These are phyloP conservation scores for Heterohyrax brucei DNA, from an alignment of 2,797 vertebrate species.

Conservation along the genomic window DNA sequence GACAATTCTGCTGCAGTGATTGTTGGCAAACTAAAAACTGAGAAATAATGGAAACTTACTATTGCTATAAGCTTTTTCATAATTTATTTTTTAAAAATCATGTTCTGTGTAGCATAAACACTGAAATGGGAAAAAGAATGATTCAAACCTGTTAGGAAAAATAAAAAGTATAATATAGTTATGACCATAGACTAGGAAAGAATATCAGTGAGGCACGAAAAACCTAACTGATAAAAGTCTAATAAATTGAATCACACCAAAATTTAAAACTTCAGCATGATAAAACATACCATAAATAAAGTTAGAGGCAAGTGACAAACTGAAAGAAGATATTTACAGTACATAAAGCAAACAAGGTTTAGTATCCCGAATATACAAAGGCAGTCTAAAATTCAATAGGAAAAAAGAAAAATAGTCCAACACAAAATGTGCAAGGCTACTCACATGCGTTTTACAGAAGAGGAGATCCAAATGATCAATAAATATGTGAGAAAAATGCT, in stretches of 20 bases:
- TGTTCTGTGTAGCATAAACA: constrained; percentile 42
- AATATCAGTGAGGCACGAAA: constrained; percentile 74
- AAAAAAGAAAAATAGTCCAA: constrained; percentile 39
- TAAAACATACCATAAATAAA: constrained; percentile 61
- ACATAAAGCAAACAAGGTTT: constrained; percentile 50
- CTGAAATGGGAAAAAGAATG: constrained; percentile 43
- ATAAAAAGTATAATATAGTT: constrained; percentile 70
- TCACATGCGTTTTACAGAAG: constrained; percentile 24
- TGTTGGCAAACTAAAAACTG: constrained; percentile 59
- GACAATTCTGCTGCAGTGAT: neutral
- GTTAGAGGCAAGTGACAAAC: constrained; percentile 55
- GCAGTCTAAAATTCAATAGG: constrained; percentile 17
- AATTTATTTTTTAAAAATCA: constrained; percentile 72
- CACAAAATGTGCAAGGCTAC: constrained; percentile 22
- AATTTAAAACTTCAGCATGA: constrained; percentile 64
- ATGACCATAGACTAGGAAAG: constrained; percentile 56
- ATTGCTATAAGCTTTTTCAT: constrained; percentile 52
- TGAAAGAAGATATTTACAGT: constrained; percentile 33
- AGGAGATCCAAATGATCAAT: constrained; percentile 13
- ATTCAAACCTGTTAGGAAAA: constrained; percentile 60
- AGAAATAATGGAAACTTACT: constrained; percentile 71
- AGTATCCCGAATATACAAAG: constrained; percentile 2
- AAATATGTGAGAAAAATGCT: neutral
- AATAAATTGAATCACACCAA: constrained; percentile 79
- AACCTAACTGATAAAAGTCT: constrained; percentile 61